These are phyloP conservation scores for Psittacula derbiana DNA, from an alignment of 2,797 vertebrate genomes.

Conservation along the genomic window DNA sequence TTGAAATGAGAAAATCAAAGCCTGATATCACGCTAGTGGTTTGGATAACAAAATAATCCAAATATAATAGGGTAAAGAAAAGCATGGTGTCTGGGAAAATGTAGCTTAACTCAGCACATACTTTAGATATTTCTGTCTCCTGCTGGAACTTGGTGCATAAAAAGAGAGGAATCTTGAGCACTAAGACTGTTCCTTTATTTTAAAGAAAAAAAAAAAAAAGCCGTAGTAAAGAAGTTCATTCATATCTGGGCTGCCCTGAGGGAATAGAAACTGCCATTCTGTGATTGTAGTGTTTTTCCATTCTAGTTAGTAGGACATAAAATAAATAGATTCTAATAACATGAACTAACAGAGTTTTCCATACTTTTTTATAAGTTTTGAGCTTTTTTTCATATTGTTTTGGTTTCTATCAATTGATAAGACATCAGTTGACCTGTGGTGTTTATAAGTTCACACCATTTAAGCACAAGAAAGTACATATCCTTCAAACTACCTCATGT, in stretches of 20 bases:
- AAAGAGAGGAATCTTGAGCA: background rate
- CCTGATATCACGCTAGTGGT: background rate
- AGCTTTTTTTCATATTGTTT: background rate
- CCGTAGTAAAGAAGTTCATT: background rate
- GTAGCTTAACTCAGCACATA: background rate
- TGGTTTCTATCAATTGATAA: background rate
- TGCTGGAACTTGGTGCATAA: background rate
- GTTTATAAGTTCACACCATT: background rate
- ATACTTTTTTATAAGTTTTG: background rate
- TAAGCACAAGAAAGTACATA: background rate
- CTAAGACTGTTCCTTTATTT: background rate
- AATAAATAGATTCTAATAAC: background rate
- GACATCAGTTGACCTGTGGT: background rate
- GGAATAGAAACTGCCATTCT: background rate
- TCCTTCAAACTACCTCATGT: background rate
- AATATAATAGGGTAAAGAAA: background rate
- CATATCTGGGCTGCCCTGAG: background rate
- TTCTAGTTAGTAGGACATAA: background rate
- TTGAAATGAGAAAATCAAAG: constrained; percentile 6
- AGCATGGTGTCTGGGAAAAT: background rate
- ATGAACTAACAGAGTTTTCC: background rate
- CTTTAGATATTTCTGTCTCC: background rate
- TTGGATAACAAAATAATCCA: background rate
- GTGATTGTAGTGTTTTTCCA: background rate
- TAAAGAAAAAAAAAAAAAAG: background rate